phyloP scores from a whole-genome alignment of 2,113 vertebrate genomes.

The Trematomus loennbergii region DNA sequence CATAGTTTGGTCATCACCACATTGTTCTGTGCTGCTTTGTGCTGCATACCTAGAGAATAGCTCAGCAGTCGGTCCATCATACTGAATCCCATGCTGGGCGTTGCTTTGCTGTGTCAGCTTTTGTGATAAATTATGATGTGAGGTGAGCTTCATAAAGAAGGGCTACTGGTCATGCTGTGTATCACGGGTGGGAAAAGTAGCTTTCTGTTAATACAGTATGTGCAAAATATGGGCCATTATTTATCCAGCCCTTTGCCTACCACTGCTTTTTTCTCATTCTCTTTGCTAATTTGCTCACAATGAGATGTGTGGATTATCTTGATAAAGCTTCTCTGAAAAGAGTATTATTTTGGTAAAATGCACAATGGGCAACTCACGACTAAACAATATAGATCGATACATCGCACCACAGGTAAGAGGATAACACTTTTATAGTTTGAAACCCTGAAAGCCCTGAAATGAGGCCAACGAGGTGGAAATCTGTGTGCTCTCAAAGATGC shows the following conservation, averaged over 20 bases:
- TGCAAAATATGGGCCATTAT: background rate
- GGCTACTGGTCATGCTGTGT: constrained; percentile 15
- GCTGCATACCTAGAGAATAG: constrained; percentile 2
- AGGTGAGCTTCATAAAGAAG: constrained; percentile 7
- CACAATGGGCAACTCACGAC: no score
- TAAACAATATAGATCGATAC: no score
- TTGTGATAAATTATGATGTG: constrained; percentile 29
- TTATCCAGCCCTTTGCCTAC: background rate
- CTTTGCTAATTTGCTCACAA: background rate
- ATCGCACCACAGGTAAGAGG: no score
- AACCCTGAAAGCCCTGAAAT: constrained; percentile 10
- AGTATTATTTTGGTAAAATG: no score
- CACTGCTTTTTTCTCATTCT: background rate
- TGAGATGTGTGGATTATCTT: no score
- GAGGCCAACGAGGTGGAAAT: background rate
- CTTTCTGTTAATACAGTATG: constrained; percentile 11
- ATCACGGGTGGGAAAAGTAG: background rate
- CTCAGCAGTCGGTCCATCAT: background rate
- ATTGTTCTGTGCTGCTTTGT: constrained; percentile 2
- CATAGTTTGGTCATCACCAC: constrained; percentile 6
- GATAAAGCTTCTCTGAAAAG: no score
- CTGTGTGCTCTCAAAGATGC: background rate
- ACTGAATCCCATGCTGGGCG: constrained; percentile 1
- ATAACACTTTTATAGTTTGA: background rate
- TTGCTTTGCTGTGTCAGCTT: constrained; percentile 39